Evolutionary conservation across 2,888 invertebrate species (phyloP), one percentile per base, ranked within the genome.

Genomic region (Crioceris asparagi): DNA sequence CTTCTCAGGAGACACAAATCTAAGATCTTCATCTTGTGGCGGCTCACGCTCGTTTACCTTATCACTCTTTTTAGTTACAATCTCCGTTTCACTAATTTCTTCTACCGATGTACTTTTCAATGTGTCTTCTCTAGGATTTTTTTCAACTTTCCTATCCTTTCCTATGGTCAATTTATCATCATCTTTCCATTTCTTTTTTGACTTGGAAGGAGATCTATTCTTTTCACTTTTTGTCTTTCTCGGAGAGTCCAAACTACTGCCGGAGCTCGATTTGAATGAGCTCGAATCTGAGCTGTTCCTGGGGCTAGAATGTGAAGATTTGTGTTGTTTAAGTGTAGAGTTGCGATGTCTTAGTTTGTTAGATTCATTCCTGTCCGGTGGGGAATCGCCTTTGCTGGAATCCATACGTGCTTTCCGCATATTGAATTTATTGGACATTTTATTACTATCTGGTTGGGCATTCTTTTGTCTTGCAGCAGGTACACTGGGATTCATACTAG

Each of bases 1-100:
- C 47, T 67, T 66, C 45, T 66, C 66, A 2, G 62, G 61, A 4
- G 62, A 62, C 26, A 49, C 61, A 19, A 49, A 45, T 6, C 67
- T 54, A 12, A 67, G 52, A 50, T 67, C 67, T 29, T 64, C 60
- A 49, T 68, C 67, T 36, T 51, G 54, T 6, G 33, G 15, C 14
- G 33, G 23, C 11, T 6, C 12, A 2, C 10, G 4, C 4, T n/a
- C n/a, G n/a, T n/a, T n/a, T n/a, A n/a, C n/a, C n/a, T n/a, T n/a
- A n/a, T n/a, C n/a, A n/a, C n/a, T n/a, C n/a, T n/a, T n/a, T n/a
- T n/a, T n/a, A n/a, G n/a, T n/a, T n/a, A n/a, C n/a, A n/a, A n/a
- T n/a, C n/a, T n/a, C n/a, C n/a, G n/a, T n/a, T n/a, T n/a, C n/a
- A n/a, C n/a, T n/a, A n/a, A n/a, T n/a, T n/a, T n/a, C n/a, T n/a